Conservation (phyloP, 2,888 invertebrate species). For the Phlogophora meticulosa region DNA sequence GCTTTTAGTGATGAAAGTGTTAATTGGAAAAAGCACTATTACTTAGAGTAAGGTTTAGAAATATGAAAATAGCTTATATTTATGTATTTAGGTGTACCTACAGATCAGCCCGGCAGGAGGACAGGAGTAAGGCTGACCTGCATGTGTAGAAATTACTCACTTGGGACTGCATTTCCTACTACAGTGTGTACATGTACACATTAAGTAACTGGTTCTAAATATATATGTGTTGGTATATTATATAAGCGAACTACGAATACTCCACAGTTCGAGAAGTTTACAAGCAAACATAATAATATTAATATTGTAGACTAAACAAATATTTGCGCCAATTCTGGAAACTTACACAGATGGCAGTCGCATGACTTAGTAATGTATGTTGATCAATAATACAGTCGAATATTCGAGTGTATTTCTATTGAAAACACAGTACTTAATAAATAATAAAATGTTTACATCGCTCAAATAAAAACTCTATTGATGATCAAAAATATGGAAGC, state of each 20-base stretch:
- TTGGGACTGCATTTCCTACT: neutral
- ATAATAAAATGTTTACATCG: neutral
- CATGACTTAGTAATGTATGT: conserved; percentile 11
- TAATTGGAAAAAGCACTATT: conserved; percentile 8
- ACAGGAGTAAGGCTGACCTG: too few relatives aligned
- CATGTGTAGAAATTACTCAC: too few relatives aligned
- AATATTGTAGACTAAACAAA: conserved; percentile 19
- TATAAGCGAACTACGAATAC: neutral
- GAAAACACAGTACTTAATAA: neutral
- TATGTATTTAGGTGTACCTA: too few relatives aligned
- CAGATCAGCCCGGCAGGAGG: too few relatives aligned
- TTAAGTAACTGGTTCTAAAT: neutral
- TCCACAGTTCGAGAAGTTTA: neutral
- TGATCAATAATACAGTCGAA: conserved; percentile 14
- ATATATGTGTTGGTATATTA: neutral
- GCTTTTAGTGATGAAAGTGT: conserved; percentile 35
- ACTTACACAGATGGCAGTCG: conserved; percentile 12
- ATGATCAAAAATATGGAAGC: neutral
- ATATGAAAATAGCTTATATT: too few relatives aligned
- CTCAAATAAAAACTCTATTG: conserved; percentile 1
- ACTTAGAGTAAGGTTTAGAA: neutral
- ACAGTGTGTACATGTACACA: neutral
- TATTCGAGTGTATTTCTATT: conserved; percentile 9
- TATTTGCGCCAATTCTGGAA: conserved; percentile 26
- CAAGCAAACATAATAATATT: conserved; percentile 9